Base-by-base conservation (phyloP, 1,140 invertebrate genomes). In the Eulimnadia texana region DNA sequence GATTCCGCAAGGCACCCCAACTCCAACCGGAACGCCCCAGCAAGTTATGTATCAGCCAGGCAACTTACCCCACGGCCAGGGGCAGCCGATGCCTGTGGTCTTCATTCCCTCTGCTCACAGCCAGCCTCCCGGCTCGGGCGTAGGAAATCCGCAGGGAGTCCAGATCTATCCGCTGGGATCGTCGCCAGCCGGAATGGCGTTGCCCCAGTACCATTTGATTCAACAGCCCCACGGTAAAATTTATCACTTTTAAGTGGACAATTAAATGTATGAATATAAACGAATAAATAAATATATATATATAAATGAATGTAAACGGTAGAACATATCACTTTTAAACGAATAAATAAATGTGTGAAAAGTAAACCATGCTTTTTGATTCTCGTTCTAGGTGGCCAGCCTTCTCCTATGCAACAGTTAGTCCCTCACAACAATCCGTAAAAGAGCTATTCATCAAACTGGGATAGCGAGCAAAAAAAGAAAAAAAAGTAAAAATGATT, bases 381-480 rank as follows among this genome's bases (percentile, higher is more conserved):
- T 33, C 22, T 22, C 42, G 50, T 25, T 33, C 24, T 29, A 54
- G 60, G 60, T 61, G 60, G 60, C 25, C 60, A 61, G 60, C 60
- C 60, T 61, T 61, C 60, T 29, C 60, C 51, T 61, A 61, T 61
- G 60, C 60, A 61, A 61, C 53, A 27, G n/a, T 33, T 61, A 28
- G 60, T 61, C 13, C 60, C 60, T 20, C 55, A 58, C 42, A 58
- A 58, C 28, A 27, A 58, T 42, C 33, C 33, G 33, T 42, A 16
- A 42, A 42, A n/a, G n/a, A n/a, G n/a, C n/a, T n/a, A n/a, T n/a
- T n/a, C n/a, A n/a, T n/a, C n/a, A n/a, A n/a, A n/a, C 28, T 29
- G 20, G 29, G 9, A 9, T 11, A 33, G 11, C 16, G 11, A 29
- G 25, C 53, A 22, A 29, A 57, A 3, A 23, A 29, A 33, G 33